These are phyloP conservation scores for Seriola rivoliana DNA, from an alignment of 2,113 vertebrate species.

Conservation along the genomic window DNA sequence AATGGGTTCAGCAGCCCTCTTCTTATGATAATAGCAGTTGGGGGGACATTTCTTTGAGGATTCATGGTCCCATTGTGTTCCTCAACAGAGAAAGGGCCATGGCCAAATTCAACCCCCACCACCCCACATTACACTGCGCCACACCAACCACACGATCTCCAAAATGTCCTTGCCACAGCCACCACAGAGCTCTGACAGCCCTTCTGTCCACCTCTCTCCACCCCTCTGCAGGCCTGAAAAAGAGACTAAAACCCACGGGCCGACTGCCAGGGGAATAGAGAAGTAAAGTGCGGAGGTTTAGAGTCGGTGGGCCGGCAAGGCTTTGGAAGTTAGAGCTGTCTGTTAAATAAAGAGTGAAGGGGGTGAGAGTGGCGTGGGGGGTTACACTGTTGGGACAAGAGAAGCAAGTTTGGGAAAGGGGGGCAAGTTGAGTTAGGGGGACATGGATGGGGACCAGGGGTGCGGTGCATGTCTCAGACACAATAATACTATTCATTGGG, in stretches of 20 bases:
- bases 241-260: constrained; percentile 63
- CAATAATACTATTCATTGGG: constrained; percentile 91
- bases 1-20: constrained; percentile 76
- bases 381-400: constrained; percentile 73
- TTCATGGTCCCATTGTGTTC: constrained; percentile 78
- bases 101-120: constrained; percentile 76
- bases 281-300: constrained; percentile 73
- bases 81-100: constrained; percentile 68
- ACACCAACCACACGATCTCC: constrained; percentile 40
- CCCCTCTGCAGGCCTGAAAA: constrained; percentile 51
- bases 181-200: constrained; percentile 52
- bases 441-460: constrained; percentile 75
- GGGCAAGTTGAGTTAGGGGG: constrained; percentile 68
- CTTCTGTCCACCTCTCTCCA: constrained; percentile 51
- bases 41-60: constrained; percentile 77
- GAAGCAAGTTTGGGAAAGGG: constrained; percentile 58
- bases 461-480: constrained; percentile 88
- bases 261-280: constrained; percentile 72
- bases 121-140: constrained; percentile 14
- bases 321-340: constrained; percentile 76
- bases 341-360: constrained; percentile 60
- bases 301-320: constrained; percentile 64
- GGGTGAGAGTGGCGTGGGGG: constrained; percentile 32
- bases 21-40: constrained; percentile 83
- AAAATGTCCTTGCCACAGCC: constrained; percentile 47